Conservation (phyloP, 2,888 invertebrate genomes). For the Agrochola litura region DNA sequence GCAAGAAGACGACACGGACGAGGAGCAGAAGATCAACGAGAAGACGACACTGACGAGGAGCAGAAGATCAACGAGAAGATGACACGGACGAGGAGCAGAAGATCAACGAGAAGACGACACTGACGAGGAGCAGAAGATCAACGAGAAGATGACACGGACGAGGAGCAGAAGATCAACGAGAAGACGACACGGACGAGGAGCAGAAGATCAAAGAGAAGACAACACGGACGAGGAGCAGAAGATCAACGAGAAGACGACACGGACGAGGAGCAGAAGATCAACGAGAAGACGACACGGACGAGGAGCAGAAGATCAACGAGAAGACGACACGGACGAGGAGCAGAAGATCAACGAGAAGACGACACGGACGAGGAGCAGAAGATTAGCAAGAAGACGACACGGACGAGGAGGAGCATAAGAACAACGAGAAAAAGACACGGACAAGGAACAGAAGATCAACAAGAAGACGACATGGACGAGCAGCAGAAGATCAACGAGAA, state of each 20-base stretch:
- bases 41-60: slow-evolving; percentile 10
- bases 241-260: slow-evolving; percentile 44
- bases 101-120: slow-evolving; percentile 38
- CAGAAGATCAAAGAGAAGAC: not conserved
- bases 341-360: not conserved
- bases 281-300: slow-evolving; percentile 28
- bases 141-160: slow-evolving; percentile 1
- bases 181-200: slow-evolving; percentile 24
- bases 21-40: not conserved
- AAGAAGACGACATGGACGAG: slow-evolving; percentile 5
- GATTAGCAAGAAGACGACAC: slow-evolving; percentile 28
- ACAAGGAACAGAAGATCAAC: too few relatives aligned
- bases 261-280: slow-evolving; percentile 31
- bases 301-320: slow-evolving; percentile 22
- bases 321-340: slow-evolving; percentile 40
- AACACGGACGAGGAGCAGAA: slow-evolving; percentile 17
- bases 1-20: slow-evolving; percentile 4
- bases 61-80: not conserved
- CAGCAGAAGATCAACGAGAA: slow-evolving; percentile 10
- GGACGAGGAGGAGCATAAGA: slow-evolving; percentile 37
- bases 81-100: not conserved
- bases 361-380: slow-evolving; percentile 24
- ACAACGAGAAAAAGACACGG: slow-evolving; percentile 23
- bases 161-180: slow-evolving; percentile 5
- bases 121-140: slow-evolving; percentile 31